Evolutionary conservation across 2,113 vertebrate species (phyloP), one percentile per base, ranked within the genome.

Genomic region (Nothoprocta perdicaria): DNA sequence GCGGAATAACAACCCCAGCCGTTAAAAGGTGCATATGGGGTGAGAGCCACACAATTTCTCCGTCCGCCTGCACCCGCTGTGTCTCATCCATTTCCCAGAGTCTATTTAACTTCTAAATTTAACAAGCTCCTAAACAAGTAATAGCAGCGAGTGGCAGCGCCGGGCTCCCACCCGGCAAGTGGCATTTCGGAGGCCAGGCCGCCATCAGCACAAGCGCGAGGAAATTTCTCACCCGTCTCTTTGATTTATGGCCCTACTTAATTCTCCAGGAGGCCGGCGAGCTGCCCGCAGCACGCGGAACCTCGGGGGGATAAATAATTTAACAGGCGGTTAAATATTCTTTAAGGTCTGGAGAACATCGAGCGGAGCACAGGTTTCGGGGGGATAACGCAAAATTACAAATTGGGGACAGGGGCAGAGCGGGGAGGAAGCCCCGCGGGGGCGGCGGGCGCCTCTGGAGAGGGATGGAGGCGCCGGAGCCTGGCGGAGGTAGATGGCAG

Each of bases 161-260:
- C 68, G 5, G 2, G 84, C 82, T 89, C 86, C 82, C 89, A 43
- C 48, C 87, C 89, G 14, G 76, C 43, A 0, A 89, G 91, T 35
- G 92, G 76, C 92, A 93, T 95, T 95, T 93, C 66, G 24, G 68
- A 94, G 89, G 38, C 96, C 93, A 88, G 76, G 92, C 78, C 4
- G 1, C 58, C 81, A 84, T 52, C 62, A 21, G 78, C 33, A 86
- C 83, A 3, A 65, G 92, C 74, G n/a, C 90, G 57, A 86, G 94
- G 97, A 96, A 97, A 97, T 97, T 95, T 97, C 96, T 96, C 95
- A 96, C 5, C 35, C 1, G 94, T 97, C 97, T 80, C 89, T 97
- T 97, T 98, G 98, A 98, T 98, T 98, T 97, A 98, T 98, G 96
- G 95, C 97, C 91, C 96, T 95, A 94, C 97, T 97, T 98, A 97